Evolutionary conservation across 2,797 vertebrate genomes (phyloP).

Genomic region (Helarctos malayanus): DNA sequence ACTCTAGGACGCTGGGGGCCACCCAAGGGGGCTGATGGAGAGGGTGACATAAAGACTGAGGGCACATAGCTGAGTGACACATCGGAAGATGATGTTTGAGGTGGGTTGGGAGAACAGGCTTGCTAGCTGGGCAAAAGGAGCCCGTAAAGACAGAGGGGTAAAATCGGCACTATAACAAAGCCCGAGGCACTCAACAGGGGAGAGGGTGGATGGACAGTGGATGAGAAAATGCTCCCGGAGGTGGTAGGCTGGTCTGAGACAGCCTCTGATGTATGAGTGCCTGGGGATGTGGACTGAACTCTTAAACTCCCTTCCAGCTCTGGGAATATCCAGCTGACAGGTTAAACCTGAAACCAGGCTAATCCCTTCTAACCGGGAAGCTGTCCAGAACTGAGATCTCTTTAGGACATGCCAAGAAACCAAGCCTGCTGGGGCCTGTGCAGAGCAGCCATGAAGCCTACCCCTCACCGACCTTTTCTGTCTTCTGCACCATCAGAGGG

Average conservation of each 20-base stretch:
- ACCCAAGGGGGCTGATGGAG: background rate
- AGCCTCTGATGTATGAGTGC: background rate
- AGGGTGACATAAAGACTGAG: background rate
- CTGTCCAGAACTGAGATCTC: background rate
- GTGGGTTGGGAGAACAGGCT: background rate
- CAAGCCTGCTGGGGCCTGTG: too few species aligned
- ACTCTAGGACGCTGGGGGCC: too few species aligned
- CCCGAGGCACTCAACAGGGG: background rate
- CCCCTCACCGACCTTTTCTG: slow-evolving; percentile 78
- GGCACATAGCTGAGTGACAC: background rate
- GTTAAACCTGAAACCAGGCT: background rate
- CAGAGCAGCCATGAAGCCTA: fast-evolving
- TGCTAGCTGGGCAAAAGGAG: too few species aligned
- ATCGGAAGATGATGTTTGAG: background rate
- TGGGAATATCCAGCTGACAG: background rate
- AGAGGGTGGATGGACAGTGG: too few species aligned
- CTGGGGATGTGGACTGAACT: background rate
- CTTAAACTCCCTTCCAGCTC: background rate
- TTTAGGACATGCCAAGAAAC: background rate
- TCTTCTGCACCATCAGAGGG: slow-evolving; percentile 37
- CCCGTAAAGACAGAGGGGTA: background rate
- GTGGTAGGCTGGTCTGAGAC: background rate
- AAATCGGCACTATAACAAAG: background rate
- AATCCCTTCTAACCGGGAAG: background rate
- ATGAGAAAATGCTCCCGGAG: background rate